Conservation (phyloP, 2,797 vertebrate species). For the Darevskia mixta region DNA sequence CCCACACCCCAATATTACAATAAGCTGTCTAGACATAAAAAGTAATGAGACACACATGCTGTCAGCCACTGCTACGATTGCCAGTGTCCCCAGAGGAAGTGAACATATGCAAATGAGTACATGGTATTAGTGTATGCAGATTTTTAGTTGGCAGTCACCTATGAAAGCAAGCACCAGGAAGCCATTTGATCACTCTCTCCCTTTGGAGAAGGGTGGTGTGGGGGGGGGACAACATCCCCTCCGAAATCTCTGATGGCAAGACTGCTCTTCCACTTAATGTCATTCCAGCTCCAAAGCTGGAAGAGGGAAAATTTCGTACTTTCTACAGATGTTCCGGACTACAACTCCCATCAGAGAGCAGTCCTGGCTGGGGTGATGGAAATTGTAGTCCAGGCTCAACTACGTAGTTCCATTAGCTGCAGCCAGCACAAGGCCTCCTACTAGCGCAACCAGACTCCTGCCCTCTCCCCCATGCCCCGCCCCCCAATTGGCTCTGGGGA, state of each 20-base stretch:
- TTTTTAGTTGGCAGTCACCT: not conserved
- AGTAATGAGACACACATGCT: not conserved
- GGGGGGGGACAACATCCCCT: not conserved
- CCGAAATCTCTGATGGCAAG: not conserved
- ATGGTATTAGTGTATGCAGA: not conserved
- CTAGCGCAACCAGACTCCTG: no score
- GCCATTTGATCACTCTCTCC: not conserved
- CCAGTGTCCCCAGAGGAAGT: not conserved
- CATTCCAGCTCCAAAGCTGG: not conserved
- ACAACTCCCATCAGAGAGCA: no score
- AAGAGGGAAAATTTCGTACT: not conserved
- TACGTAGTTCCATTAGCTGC: no score
- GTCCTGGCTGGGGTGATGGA: no score
- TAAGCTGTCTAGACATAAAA: slow-evolving; percentile 6
- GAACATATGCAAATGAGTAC: not conserved
- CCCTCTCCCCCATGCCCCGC: no score
- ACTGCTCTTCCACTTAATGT: not conserved
- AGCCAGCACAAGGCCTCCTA: no score
- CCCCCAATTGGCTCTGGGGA: no score
- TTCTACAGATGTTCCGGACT: no score
- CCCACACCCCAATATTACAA: not conserved
- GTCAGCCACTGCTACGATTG: not conserved
- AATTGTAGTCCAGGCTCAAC: no score
- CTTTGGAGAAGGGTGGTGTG: not conserved
- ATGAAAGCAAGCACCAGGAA: not conserved